These are phyloP conservation scores for Ornithorhynchus anatinus DNA, from an alignment of 2,113 vertebrate species.

Conservation along the genomic window DNA sequence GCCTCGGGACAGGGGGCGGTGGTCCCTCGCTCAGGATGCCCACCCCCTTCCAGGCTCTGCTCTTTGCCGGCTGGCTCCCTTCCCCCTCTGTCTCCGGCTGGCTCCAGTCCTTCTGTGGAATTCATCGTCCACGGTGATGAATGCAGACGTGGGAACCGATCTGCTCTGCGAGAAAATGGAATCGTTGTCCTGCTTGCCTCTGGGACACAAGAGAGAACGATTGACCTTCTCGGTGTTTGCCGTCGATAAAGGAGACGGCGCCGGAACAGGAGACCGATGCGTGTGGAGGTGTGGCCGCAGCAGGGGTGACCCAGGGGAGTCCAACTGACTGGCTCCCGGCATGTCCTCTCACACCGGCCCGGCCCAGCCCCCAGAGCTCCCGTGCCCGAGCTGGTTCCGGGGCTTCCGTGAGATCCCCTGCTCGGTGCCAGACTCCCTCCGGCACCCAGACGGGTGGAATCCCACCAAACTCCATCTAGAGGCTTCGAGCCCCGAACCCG, in stretches of 20 bases:
- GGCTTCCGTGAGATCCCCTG: no score
- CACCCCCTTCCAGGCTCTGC: background rate
- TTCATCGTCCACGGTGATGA: conserved; percentile 24
- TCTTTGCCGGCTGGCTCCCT: background rate
- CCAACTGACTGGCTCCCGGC: conserved; percentile 41
- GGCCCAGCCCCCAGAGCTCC: background rate
- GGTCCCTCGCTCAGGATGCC: background rate
- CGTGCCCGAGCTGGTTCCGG: no score
- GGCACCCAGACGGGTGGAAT: background rate
- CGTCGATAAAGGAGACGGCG: background rate
- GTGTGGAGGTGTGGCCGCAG: conserved; percentile 30
- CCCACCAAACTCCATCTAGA: background rate
- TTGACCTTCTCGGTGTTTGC: background rate
- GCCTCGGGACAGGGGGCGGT: background rate
- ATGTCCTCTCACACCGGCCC: background rate
- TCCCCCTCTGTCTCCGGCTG: background rate
- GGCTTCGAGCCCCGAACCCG: accelerated
- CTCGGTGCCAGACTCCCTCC: background rate
- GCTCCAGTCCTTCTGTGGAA: conserved; percentile 22
- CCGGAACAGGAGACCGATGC: conserved; percentile 11
- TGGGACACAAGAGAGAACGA: background rate
- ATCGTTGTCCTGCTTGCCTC: conserved; percentile 32
- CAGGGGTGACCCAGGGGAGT: background rate
- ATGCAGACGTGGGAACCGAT: conserved; percentile 23
- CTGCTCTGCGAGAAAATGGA: conserved; percentile 28